Percentiles rank a stretch among this genome's conserved stretches.
These are phyloP conservation scores for Brachionichthys hirsutus DNA, from an alignment of 2,113 vertebrate species.

Conservation along the genomic window DNA sequence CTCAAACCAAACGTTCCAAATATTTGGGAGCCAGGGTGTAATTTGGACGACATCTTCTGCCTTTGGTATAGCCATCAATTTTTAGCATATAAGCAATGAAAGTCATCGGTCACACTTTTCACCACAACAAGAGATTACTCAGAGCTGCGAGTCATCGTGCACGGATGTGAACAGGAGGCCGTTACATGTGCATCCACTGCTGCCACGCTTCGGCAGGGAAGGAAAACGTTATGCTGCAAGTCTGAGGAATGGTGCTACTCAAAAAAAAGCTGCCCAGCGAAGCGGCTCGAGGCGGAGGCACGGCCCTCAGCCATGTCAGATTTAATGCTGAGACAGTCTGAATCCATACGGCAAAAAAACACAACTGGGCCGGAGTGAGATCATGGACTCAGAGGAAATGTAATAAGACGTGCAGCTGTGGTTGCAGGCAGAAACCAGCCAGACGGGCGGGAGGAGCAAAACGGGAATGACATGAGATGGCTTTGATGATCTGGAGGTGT, in stretches of 20 bases:
- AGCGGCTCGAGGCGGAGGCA: not conserved
- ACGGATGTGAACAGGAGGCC: constrained; percentile 7
- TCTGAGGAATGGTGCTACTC: constrained; percentile 42
- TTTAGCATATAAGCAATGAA: constrained; percentile 13
- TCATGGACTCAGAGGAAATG: constrained; percentile 69
- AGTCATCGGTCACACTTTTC: constrained; percentile 21
- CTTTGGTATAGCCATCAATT: constrained; percentile 41
- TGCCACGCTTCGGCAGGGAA: constrained; percentile 48
- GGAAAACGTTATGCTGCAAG: constrained; percentile 51
- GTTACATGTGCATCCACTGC: constrained; percentile 12
- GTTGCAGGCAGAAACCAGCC: constrained; percentile 49
- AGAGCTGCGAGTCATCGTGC: not conserved
- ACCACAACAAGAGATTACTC: not conserved
- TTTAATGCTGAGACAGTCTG: constrained; percentile 44
- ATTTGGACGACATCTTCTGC: constrained; percentile 39
- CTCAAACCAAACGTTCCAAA: constrained; percentile 40
- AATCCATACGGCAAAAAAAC: constrained; percentile 52
- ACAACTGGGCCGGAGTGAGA: constrained; percentile 66
- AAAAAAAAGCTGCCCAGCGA: not conserved
- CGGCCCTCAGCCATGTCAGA: constrained; percentile 19
- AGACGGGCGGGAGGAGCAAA: constrained; percentile 47
- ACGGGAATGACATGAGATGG: constrained; percentile 27
- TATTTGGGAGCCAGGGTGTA: constrained; percentile 52
- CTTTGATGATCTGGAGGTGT: constrained; percentile 20
- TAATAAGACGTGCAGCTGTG: constrained; percentile 72